phyloP scores from a whole-genome alignment of 2,113 vertebrate species.

The Rynchops niger region DNA sequence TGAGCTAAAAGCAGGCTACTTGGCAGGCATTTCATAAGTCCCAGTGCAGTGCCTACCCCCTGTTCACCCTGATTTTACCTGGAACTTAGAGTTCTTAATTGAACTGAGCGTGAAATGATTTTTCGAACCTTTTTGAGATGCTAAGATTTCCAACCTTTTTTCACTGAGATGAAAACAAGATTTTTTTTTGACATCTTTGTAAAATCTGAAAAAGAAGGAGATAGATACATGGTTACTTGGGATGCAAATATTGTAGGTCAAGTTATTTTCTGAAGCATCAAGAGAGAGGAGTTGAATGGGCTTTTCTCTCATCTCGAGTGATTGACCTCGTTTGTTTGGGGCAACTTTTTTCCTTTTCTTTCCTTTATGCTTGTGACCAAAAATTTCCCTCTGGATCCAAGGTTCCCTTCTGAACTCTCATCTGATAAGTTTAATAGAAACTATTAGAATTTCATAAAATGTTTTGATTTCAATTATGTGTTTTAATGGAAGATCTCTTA shows the following conservation, averaged over 20 bases:
- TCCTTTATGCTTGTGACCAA: not conserved
- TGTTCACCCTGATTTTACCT: conserved; percentile 14
- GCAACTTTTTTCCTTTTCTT: not conserved
- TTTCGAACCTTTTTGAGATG: not conserved
- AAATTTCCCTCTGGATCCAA: not conserved
- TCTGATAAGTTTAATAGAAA: not conserved
- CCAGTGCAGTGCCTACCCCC: not conserved
- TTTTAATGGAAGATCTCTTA: not conserved
- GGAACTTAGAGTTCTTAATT: not conserved
- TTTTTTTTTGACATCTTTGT: not conserved
- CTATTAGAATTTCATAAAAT: not conserved
- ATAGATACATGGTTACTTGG: not conserved
- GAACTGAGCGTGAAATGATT: not conserved
- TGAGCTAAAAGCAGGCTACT: conserved; percentile 16
- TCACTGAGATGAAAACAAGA: not conserved
- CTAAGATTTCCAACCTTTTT: not conserved
- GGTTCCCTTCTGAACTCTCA: not conserved
- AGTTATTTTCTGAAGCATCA: not conserved
- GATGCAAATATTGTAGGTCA: not conserved
- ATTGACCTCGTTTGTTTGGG: not conserved
- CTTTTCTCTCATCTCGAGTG: not conserved
- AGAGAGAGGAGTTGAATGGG: not conserved
- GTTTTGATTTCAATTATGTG: not conserved
- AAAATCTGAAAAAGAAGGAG: not conserved
- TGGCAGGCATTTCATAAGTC: conserved; percentile 27